phyloP scores from a whole-genome alignment of 2,113 vertebrate species.

The Sterrhoptilus dennistouni region DNA sequence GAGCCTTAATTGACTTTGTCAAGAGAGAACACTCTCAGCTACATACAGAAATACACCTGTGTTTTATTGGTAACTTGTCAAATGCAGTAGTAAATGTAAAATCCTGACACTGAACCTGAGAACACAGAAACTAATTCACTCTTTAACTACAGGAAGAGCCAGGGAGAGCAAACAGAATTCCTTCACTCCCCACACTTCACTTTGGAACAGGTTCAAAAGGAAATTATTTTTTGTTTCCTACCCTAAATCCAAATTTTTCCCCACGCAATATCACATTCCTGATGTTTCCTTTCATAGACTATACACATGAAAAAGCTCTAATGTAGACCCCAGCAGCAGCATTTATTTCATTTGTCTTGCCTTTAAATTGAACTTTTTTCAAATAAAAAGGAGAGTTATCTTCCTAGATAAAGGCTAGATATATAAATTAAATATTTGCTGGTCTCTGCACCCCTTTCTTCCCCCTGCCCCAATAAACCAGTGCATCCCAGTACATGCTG shows the following conservation, averaged over 20 bases:
- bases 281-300: neutral
- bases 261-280: neutral
- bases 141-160: neutral
- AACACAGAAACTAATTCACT: accelerated
- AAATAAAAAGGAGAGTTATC: neutral
- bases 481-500: neutral
- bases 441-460: neutral
- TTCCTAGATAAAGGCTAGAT: neutral
- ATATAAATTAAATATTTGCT: neutral
- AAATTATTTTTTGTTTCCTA: neutral
- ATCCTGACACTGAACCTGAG: neutral
- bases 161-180: neutral
- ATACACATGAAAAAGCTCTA: neutral
- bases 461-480: neutral
- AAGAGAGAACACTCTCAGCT: neutral
- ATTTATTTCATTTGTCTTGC: neutral
- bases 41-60: neutral
- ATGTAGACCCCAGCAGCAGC: neutral
- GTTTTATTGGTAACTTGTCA: neutral
- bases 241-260: neutral
- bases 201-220: neutral
- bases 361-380: neutral
- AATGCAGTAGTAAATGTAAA: neutral
- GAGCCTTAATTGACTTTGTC: neutral
- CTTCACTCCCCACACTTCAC: neutral